These are phyloP conservation scores for Micronisus gabar DNA, from an alignment of 2,113 vertebrate genomes.

Conservation along the genomic window DNA sequence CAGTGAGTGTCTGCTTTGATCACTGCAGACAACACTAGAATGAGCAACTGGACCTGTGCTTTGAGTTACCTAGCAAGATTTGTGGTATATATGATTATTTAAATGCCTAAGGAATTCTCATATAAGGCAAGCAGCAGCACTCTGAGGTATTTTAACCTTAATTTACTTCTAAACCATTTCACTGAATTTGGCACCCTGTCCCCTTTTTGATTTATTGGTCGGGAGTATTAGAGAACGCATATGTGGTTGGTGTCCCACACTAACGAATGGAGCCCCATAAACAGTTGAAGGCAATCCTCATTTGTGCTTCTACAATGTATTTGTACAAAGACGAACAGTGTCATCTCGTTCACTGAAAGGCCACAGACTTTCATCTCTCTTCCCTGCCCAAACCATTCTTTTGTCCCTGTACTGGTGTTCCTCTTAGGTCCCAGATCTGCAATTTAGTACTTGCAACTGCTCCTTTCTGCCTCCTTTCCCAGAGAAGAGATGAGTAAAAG, in stretches of 20 bases:
- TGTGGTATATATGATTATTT: not conserved
- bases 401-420: not conserved
- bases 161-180: not conserved
- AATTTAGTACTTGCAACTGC: not conserved
- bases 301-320: not conserved
- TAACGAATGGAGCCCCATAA: not conserved
- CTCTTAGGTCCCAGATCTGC: not conserved
- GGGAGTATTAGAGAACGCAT: not conserved
- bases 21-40: not conserved
- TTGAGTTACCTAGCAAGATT: not conserved
- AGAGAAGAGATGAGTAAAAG: not conserved
- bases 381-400: not conserved
- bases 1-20: accelerated
- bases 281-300: not conserved
- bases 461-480: not conserved
- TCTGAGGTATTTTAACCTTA: not conserved
- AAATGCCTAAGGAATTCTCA: not conserved
- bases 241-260: not conserved
- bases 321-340: not conserved
- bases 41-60: not conserved
- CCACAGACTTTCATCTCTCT: not conserved
- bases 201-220: not conserved
- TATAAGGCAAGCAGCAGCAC: not conserved
- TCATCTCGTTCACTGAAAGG: not conserved
- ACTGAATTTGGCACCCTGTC: not conserved